These are phyloP conservation scores for Eurosta solidaginis DNA, from an alignment of 1,140 invertebrate species.

Conservation along the genomic window DNA sequence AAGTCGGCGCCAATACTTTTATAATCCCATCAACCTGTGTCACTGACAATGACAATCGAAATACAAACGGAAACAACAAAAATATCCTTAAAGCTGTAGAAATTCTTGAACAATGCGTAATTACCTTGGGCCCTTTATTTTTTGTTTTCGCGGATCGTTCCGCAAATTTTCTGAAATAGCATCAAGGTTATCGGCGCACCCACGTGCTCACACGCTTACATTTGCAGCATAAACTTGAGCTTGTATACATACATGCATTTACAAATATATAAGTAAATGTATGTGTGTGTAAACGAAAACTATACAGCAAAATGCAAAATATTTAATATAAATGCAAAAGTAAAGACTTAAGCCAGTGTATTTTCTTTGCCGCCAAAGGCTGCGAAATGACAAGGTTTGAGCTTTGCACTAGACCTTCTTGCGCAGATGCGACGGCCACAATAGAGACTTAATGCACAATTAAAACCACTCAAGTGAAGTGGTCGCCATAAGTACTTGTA, in stretches of 20 bases:
- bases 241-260: neutral
- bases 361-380: neutral
- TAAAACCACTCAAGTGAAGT: constrained; percentile 49
- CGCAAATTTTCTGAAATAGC: neutral
- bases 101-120: neutral
- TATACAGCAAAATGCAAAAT: neutral
- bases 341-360: neutral
- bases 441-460: constrained; percentile 60
- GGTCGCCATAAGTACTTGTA: constrained; percentile 5
- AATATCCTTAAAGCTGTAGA: neutral
- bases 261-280: neutral
- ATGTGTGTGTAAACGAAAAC: neutral
- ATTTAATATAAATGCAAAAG: neutral
- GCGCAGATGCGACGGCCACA: constrained; percentile 39
- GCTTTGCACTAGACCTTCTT: constrained; percentile 29
- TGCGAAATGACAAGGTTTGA: neutral
- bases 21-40: neutral
- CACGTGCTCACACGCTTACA: neutral
- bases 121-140: constrained; percentile 3
- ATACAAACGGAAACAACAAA: constrained; percentile 22
- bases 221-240: neutral
- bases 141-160: neutral
- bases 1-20: constrained; percentile 8
- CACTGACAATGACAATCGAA: constrained; percentile 9
- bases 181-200: neutral